phyloP scores from a whole-genome alignment of 2,888 invertebrate genomes.

The Mythimna albipuncta region DNA sequence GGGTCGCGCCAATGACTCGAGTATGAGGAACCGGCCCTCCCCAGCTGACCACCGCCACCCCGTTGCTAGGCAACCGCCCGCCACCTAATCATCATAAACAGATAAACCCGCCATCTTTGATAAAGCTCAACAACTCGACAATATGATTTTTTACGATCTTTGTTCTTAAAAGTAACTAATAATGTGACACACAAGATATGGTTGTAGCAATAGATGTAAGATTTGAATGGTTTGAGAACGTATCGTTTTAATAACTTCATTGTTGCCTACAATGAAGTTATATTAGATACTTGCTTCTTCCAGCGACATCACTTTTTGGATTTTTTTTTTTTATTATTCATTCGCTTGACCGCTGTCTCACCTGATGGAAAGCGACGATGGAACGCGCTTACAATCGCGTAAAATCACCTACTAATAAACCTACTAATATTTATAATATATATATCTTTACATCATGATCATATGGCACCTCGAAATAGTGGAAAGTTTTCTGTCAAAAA shows the following conservation, averaged over 20 bases:
- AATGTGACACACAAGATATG: background rate
- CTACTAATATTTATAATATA: no score
- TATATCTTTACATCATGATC: background rate
- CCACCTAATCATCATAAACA: conserved; percentile 90
- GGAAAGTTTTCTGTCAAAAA: background rate
- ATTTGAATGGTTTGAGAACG: no score
- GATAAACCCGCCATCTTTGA: conserved; percentile 83
- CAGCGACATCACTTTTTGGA: background rate
- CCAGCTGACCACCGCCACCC: conserved; percentile 85
- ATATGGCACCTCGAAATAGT: background rate
- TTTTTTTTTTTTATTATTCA: no score
- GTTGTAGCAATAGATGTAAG: no score
- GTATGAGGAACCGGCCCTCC: conserved; percentile 85
- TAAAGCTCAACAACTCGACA: conserved; percentile 70
- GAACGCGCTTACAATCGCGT: no score
- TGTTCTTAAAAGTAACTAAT: background rate
- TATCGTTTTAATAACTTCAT: no score
- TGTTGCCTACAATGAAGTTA: no score
- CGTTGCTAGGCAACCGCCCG: conserved; percentile 87
- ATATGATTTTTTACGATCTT: conserved; percentile 29
- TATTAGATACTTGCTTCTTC: no score
- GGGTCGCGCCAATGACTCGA: conserved; percentile 78
- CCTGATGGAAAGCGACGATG: no score
- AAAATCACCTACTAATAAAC: no score
- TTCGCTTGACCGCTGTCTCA: no score